These are phyloP conservation scores for Galerucella pusilla DNA, from an alignment of 2,888 invertebrate genomes.

Conservation along the genomic window DNA sequence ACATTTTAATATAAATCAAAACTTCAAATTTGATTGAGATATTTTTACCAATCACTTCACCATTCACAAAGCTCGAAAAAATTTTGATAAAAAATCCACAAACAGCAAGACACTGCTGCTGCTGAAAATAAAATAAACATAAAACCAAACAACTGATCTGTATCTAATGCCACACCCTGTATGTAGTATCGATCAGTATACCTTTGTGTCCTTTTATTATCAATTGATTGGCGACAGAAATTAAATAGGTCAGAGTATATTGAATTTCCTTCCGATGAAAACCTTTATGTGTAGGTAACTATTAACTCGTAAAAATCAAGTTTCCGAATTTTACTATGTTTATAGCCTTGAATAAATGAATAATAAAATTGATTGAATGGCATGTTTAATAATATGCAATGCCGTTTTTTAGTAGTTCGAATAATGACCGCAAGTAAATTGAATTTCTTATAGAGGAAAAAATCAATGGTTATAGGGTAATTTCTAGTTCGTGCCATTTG, in stretches of 20 bases:
- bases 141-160: too few relatives aligned
- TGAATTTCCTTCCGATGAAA: neutral
- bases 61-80: too few relatives aligned
- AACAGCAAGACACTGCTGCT: too few relatives aligned
- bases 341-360: neutral
- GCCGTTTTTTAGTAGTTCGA: neutral
- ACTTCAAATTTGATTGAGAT: too few relatives aligned
- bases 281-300: neutral
- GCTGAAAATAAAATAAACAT: too few relatives aligned
- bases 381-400: neutral
- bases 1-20: too few relatives aligned
- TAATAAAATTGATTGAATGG: neutral
- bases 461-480: too few relatives aligned
- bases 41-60: too few relatives aligned
- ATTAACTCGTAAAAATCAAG: neutral
- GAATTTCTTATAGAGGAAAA: neutral
- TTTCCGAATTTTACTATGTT: neutral
- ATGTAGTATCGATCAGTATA: neutral
- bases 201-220: constrained; percentile 5
- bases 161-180: neutral
- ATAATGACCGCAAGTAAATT: neutral
- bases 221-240: constrained; percentile 5
- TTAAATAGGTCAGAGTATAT: neutral
- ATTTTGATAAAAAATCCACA: too few relatives aligned
- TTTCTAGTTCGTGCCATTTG: too few relatives aligned